These are phyloP conservation scores for Nemopilema nomurai DNA, from an alignment of 30 jellyfish, hydroid and myxozoan species.

Conservation along the genomic window DNA sequence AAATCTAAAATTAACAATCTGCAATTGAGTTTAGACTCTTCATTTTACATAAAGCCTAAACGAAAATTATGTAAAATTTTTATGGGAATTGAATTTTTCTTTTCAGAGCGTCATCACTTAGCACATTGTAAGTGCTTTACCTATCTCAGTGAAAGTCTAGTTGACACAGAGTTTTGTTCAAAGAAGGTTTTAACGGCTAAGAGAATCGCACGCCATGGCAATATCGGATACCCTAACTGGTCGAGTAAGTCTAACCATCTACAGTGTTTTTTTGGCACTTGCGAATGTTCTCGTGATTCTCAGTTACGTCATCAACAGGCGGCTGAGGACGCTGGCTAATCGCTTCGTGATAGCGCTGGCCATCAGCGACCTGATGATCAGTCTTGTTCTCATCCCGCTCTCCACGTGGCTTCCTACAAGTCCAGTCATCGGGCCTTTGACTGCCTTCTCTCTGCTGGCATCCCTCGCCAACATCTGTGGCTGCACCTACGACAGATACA, in stretches of 20 bases:
- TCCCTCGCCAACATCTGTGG: conserved; percentile 73
- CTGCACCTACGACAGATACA: conserved; percentile 69
- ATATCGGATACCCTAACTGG: conserved; percentile 23
- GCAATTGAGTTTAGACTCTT: too few relatives aligned
- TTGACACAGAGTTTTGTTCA: background rate
- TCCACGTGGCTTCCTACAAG: conserved; percentile 31
- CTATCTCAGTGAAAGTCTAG: background rate
- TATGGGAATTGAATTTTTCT: too few relatives aligned
- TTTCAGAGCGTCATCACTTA: too few relatives aligned
- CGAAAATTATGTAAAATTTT: too few relatives aligned
- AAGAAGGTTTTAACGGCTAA: background rate
- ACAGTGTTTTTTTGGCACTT: conserved; percentile 11
- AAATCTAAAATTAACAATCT: too few relatives aligned
- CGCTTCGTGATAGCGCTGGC: conserved; percentile 60
- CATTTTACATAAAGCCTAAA: too few relatives aligned
- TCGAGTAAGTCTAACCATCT: conserved; percentile 36
- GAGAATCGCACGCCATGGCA: background rate
- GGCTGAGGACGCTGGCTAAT: conserved; percentile 42
- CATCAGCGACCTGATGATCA: conserved; percentile 39
- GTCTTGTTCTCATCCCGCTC: conserved; percentile 36
- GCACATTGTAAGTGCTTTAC: too few relatives aligned
- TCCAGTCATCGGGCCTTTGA: conserved; percentile 20
- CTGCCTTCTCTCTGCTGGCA: conserved; percentile 52
- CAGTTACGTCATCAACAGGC: conserved; percentile 27
- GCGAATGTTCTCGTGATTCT: conserved; percentile 35